phyloP scores from a whole-genome alignment of 2,888 invertebrate species.

The Nemapogon koenigi region DNA sequence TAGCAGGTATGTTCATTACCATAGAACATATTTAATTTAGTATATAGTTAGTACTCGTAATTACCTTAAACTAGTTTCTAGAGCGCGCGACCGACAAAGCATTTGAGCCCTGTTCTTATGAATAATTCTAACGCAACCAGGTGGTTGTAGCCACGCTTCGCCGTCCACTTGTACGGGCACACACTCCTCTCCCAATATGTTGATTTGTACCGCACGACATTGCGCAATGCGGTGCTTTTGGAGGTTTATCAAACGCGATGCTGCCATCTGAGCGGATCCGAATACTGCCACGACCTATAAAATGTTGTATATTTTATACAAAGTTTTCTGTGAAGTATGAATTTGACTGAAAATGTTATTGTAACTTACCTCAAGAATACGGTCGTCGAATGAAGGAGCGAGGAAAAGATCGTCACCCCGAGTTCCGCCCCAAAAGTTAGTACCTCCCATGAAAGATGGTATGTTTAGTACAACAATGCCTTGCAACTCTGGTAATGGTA shows the following conservation, averaged over 20 bases:
- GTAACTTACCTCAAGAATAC: slow-evolving; percentile 83
- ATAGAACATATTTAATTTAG: no score
- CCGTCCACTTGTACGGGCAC: slow-evolving; percentile 97
- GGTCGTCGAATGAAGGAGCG: slow-evolving; percentile 94
- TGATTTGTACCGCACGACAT: slow-evolving; percentile 94
- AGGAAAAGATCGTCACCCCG: slow-evolving; percentile 91
- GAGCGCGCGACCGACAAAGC: slow-evolving; percentile 87
- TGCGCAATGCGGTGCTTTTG: slow-evolving; percentile 98
- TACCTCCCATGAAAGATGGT: slow-evolving; percentile 95
- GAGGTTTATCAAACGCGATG: slow-evolving; percentile 91
- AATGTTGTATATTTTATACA: no score
- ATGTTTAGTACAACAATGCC: slow-evolving; percentile 98
- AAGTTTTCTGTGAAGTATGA: no score
- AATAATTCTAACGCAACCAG: slow-evolving; percentile 93
- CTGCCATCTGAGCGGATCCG: slow-evolving; percentile 97
- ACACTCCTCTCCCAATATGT: slow-evolving; percentile 90
- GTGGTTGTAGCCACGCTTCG: slow-evolving; percentile 97
- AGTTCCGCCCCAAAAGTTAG: slow-evolving; percentile 97
- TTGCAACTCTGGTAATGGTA: slow-evolving; percentile 93
- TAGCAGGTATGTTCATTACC: no score
- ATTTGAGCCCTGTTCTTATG: slow-evolving; percentile 98
- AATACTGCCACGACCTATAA: slow-evolving; percentile 89
- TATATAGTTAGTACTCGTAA: no score
- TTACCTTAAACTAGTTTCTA: slow-evolving; percentile 86
- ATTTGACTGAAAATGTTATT: neutral